These are phyloP conservation scores for Therioaphis trifolii DNA, from an alignment of 2,888 invertebrate genomes.

Conservation along the genomic window DNA sequence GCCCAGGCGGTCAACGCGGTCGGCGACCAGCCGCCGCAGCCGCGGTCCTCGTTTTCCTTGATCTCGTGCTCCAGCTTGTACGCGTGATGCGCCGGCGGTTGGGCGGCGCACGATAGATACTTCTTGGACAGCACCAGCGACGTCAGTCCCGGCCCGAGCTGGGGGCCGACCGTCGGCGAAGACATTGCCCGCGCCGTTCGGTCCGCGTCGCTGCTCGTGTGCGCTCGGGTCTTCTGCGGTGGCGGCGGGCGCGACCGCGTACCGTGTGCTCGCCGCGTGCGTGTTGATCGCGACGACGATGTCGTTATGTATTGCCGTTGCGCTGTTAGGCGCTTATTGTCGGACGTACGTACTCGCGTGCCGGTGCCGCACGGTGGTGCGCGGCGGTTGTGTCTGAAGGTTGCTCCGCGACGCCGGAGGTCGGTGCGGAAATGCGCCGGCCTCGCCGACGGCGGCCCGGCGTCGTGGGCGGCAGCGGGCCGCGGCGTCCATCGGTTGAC, in stretches of 20 bases:
- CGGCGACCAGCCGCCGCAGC: not conserved
- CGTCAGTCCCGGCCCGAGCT: slow-evolving; percentile 44
- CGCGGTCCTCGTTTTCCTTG: not conserved
- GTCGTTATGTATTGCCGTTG: too few relatives aligned
- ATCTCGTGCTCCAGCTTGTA: slow-evolving; percentile 47
- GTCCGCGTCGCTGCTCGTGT: not conserved
- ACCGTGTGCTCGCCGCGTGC: too few relatives aligned
- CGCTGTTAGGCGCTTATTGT: too few relatives aligned
- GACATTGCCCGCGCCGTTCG: slow-evolving; percentile 21
- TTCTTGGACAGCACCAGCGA: slow-evolving; percentile 55
- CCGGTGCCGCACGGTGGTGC: too few relatives aligned
- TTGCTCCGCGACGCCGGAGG: not conserved
- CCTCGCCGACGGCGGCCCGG: not conserved
- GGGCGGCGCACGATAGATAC: slow-evolving; percentile 40
- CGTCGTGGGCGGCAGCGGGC: not conserved
- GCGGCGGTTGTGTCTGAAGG: not conserved
- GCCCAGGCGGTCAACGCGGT: not conserved
- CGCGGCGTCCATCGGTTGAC: not conserved
- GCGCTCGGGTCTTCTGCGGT: not conserved
- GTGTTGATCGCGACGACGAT: too few relatives aligned
- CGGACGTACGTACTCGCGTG: too few relatives aligned
- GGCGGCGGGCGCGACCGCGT: too few relatives aligned
- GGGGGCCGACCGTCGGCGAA: slow-evolving; percentile 50
- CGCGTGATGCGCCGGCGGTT: slow-evolving; percentile 41
- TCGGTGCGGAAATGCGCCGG: slow-evolving; percentile 24